A percentile compares a stretch with the other conserved stretches of the same genome.
phyloP scores from a whole-genome alignment of 2,888 invertebrate species.

The Acrobasis consociella region DNA sequence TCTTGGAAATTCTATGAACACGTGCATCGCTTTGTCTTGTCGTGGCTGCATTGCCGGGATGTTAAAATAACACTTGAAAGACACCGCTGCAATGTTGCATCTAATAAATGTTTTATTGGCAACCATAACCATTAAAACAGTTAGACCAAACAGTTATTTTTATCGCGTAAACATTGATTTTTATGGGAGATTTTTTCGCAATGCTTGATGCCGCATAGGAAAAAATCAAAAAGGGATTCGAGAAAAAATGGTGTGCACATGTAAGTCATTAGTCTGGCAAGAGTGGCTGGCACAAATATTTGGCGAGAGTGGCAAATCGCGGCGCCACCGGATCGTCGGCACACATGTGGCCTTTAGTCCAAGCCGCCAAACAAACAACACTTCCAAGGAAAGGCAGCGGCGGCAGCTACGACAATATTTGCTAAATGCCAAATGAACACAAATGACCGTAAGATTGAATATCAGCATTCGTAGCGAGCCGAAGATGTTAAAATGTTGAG shows the following conservation, averaged over 20 bases:
- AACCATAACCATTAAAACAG: slow-evolving; percentile 27
- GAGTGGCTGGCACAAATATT: slow-evolving; percentile 69
- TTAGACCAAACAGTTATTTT: slow-evolving; percentile 16
- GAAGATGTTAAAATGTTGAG: slow-evolving; percentile 2
- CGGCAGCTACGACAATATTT: slow-evolving; percentile 77
- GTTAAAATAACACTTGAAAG: slow-evolving; percentile 26
- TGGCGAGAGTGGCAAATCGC: slow-evolving; percentile 71
- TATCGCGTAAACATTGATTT: slow-evolving; percentile 30
- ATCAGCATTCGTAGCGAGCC: slow-evolving; percentile 30
- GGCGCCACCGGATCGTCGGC: slow-evolving; percentile 61
- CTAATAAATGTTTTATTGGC: slow-evolving; percentile 32
- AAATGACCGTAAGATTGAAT: slow-evolving; percentile 78
- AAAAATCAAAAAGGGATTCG: slow-evolving; percentile 31
- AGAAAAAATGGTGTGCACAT: slow-evolving; percentile 60
- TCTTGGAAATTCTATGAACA: slow-evolving; percentile 49
- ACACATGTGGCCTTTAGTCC: slow-evolving; percentile 53
- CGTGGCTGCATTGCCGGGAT: slow-evolving; percentile 27
- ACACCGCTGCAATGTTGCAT: slow-evolving; percentile 27
- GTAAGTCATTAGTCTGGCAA: slow-evolving; percentile 74
- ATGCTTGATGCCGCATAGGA: neutral
- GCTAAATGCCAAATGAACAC: slow-evolving; percentile 71
- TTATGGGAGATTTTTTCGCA: slow-evolving; percentile 26
- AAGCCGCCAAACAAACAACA: slow-evolving; percentile 42
- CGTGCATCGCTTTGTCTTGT: slow-evolving; percentile 51
- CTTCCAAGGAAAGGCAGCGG: slow-evolving; percentile 65